Evolutionary conservation across 2,113 vertebrate species (phyloP), one percentile per base, ranked within the genome.

Genomic region (Leuciscus idus): DNA sequence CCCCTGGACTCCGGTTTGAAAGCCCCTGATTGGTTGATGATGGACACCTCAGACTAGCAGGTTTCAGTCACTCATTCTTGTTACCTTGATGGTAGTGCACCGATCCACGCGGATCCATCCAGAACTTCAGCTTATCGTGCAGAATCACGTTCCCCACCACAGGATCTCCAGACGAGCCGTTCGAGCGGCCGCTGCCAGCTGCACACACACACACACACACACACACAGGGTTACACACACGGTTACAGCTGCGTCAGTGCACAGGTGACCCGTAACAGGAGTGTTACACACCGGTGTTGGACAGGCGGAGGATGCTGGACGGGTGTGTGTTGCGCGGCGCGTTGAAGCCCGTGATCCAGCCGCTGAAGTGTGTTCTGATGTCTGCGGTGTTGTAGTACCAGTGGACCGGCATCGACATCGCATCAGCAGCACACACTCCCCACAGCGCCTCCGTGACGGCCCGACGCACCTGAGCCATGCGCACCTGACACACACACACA

Each of bases 391-490:
- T 33, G 68, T 94, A 94, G 84, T 91, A 95, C 94, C 94, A 95
- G 89, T 95, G 94, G 6, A 93, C 93, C 0, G 93, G 93, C 93
- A 95, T 95, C 13, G 93, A 93, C 89, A 92, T 84, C 28, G 93
- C 89, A 68, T 94, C 93, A 0, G 87, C 94, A 0, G 90, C 93
- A 76, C 92, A 93, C 93, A 94, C 89, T 0, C 75, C 90, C 93
- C 94, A 94, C 17, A 94, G 39, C 1, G 93, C 93, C 82, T 93
- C 92, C 0, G 62, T 36, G 9, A 91, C 88, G 4, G 55, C 89
- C 92, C 93, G 93, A 11, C 93, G 28, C 0, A 93, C 93, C 80
- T 93, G 92, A 0, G 64, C 52, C 13, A 91, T 57, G 17, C 83
- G 43, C 92, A 91, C 92, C 90, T n/a, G 43, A 76, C n/a, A 17